A percentile compares a stretch with the other conserved stretches of the same genome.
phyloP scores from a whole-genome alignment of 2,113 vertebrate species.

The Anseranas semipalmata region DNA sequence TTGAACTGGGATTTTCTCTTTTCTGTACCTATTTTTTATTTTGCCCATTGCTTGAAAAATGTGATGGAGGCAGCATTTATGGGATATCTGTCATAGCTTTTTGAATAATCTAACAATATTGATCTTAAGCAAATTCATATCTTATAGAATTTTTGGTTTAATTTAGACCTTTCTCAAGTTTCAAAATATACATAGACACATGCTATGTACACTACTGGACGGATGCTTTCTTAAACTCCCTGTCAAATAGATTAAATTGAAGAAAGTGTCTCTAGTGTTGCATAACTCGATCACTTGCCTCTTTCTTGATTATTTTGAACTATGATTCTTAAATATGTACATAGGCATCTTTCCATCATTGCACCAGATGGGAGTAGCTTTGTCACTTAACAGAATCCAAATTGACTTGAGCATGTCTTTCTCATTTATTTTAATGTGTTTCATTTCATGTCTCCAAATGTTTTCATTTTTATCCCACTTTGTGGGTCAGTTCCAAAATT shows the following conservation, averaged over 20 bases:
- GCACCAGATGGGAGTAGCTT: background rate
- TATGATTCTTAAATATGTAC: background rate
- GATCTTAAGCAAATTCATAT: background rate
- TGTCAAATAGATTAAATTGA: background rate
- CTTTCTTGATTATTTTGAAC: background rate
- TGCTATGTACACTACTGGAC: fast-evolving
- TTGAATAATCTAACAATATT: background rate
- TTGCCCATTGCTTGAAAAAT: background rate
- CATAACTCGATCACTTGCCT: background rate
- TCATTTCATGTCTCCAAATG: slow-evolving; percentile 13
- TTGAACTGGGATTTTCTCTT: background rate
- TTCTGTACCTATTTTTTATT: background rate
- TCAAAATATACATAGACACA: background rate
- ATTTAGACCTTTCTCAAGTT: background rate
- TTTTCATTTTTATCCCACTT: slow-evolving; percentile 3
- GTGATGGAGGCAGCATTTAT: background rate
- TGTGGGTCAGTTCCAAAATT: slow-evolving; percentile 24
- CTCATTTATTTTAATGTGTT: slow-evolving; percentile 11
- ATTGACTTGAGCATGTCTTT: background rate
- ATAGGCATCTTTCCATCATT: background rate
- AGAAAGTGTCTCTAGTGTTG: background rate
- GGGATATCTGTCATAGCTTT: background rate
- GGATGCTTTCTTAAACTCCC: background rate
- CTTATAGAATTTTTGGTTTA: background rate
- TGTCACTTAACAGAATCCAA: background rate